Conservation (phyloP, 92 coral and sea anemone genomes). For the Chrysogorgia sp. region DNA sequence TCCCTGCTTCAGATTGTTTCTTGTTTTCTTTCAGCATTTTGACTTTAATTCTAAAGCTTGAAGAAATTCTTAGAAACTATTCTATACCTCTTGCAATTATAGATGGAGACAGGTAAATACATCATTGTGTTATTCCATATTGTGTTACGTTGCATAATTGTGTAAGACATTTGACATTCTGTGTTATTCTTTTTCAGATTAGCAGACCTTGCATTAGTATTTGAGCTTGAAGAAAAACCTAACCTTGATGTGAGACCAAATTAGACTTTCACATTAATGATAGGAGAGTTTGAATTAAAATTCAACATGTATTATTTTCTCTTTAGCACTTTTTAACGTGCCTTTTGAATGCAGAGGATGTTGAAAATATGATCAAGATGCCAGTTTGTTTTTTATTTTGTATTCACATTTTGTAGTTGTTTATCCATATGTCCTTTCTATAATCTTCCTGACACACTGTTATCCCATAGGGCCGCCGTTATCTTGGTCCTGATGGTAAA, state of each 20-base stretch:
- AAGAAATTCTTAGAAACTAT: conserved; percentile 81
- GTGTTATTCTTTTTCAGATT: conserved; percentile 48
- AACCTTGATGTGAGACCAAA: conserved; percentile 69
- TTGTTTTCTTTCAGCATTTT: conserved; percentile 64
- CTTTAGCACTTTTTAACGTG: conserved; percentile 90
- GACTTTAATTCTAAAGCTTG: conserved; percentile 79
- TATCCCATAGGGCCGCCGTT: conserved; percentile 73
- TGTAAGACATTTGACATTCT: too few relatives aligned
- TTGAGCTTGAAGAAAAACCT: conserved; percentile 90
- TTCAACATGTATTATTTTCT: neutral
- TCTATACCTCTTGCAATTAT: conserved; percentile 89
- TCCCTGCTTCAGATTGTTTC: too few relatives aligned
- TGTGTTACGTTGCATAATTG: neutral
- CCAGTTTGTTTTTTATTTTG: conserved; percentile 56
- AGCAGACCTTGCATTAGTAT: conserved; percentile 91
- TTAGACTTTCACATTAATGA: neutral
- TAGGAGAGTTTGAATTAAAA: neutral
- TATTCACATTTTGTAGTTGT: neutral
- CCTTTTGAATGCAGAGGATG: conserved; percentile 87
- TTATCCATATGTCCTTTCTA: neutral
- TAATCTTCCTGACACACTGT: too few relatives aligned
- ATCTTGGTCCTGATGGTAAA: conserved; percentile 90
- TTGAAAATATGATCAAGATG: conserved; percentile 80
- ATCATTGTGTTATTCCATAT: neutral
- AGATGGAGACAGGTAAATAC: conserved; percentile 87